Percentiles rank a stretch among this genome's conserved stretches.
phyloP scores from a whole-genome alignment of 2,888 invertebrate genomes.

The Phalera bucephala region DNA sequence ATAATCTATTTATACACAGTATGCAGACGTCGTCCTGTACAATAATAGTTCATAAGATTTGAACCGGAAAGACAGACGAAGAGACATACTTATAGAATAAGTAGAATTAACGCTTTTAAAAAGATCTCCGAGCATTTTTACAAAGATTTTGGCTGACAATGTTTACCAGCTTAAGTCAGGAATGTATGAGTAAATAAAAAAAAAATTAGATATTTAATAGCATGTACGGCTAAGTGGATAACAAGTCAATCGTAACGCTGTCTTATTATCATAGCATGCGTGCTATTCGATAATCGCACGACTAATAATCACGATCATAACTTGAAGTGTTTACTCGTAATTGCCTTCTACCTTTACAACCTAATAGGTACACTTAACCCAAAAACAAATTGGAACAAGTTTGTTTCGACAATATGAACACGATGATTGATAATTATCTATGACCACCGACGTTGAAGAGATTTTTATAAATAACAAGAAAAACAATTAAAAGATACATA shows the following conservation, averaged over 20 bases:
- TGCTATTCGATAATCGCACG: not conserved
- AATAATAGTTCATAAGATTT: too few relatives aligned
- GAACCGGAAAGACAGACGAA: too few relatives aligned
- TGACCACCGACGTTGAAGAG: constrained; percentile 14
- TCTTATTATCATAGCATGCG: not conserved
- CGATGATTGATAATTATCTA: constrained; percentile 2
- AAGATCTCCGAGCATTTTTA: too few relatives aligned
- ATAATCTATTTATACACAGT: too few relatives aligned
- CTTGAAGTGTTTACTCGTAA: not conserved
- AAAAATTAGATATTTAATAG: too few relatives aligned
- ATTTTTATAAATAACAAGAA: constrained; percentile 7
- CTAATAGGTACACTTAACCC: not conserved
- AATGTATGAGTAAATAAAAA: too few relatives aligned
- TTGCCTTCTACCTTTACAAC: not conserved
- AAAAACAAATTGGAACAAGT: not conserved
- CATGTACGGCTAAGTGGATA: too few relatives aligned
- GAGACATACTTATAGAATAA: too few relatives aligned
- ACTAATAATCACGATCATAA: not conserved
- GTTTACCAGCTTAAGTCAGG: too few relatives aligned
- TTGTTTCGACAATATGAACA: constrained; percentile 1
- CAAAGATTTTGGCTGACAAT: too few relatives aligned
- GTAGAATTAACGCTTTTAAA: too few relatives aligned
- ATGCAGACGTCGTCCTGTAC: too few relatives aligned
- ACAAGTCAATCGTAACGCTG: not conserved
- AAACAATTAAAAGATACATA: constrained; percentile 13